phyloP scores from a whole-genome alignment of 2,888 invertebrate species.

The Ligdia adustata region DNA sequence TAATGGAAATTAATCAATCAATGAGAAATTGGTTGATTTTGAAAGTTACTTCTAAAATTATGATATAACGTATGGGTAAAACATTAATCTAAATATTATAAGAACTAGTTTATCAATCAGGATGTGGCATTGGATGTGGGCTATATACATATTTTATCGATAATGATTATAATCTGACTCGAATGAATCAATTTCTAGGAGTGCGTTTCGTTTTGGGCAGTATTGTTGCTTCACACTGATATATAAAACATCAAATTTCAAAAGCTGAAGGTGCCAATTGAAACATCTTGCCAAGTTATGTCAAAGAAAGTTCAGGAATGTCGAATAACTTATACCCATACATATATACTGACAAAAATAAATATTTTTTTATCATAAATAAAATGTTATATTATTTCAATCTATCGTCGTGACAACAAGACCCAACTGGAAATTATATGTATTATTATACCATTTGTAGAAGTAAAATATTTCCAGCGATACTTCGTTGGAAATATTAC shows the following conservation, averaged over 20 bases:
- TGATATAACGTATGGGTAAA: background rate
- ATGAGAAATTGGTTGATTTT: slow-evolving; percentile 41
- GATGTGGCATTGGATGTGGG: too few relatives aligned
- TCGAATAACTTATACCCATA: too few relatives aligned
- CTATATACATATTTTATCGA: too few relatives aligned
- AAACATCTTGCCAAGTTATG: too few relatives aligned
- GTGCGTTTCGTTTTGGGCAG: too few relatives aligned
- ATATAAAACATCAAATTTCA: too few relatives aligned
- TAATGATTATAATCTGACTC: too few relatives aligned
- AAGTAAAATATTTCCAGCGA: background rate
- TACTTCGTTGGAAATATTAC: background rate
- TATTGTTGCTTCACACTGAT: too few relatives aligned
- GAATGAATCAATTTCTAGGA: too few relatives aligned
- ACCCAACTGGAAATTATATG: background rate
- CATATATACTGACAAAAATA: too few relatives aligned
- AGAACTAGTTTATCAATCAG: background rate
- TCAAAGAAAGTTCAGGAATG: too few relatives aligned
- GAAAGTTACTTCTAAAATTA: slow-evolving; percentile 7
- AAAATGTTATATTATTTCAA: background rate
- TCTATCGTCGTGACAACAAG: background rate
- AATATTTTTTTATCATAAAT: background rate
- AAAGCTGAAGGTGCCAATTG: too few relatives aligned
- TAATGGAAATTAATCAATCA: slow-evolving; percentile 52
- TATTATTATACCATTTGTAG: background rate
- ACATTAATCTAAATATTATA: background rate